Percentiles rank a stretch among this genome's conserved stretches.
phyloP scores from a whole-genome alignment of 2,113 vertebrate genomes.

The Nanger granti region DNA sequence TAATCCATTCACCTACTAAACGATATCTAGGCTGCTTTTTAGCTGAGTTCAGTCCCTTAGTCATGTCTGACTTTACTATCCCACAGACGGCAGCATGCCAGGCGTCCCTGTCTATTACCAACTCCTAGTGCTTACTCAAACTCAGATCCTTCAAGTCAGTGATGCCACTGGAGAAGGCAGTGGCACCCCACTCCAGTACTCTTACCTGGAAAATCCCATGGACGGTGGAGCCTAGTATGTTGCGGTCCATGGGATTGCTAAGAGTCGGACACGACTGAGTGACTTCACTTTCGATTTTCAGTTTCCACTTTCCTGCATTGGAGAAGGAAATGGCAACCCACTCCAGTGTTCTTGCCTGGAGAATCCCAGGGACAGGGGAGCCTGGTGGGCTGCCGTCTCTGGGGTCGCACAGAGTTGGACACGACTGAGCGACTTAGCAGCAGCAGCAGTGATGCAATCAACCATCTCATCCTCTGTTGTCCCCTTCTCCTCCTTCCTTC shows the following conservation, averaged over 20 bases:
- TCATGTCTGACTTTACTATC: background rate
- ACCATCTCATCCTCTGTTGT: background rate
- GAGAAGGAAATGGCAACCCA: too few relatives aligned
- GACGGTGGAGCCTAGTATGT: too few relatives aligned
- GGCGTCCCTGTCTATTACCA: background rate
- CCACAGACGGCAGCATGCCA: background rate
- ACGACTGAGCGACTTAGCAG: too few relatives aligned
- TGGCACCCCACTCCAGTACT: too few relatives aligned
- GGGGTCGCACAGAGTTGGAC: too few relatives aligned
- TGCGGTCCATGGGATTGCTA: fast-evolving
- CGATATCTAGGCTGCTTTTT: background rate
- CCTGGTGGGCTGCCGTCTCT: too few relatives aligned
- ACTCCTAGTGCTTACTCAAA: background rate
- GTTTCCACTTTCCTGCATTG: too few relatives aligned
- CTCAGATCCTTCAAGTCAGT: background rate
- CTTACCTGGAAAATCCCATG: too few relatives aligned
- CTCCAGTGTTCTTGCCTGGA: too few relatives aligned
- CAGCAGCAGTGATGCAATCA: background rate
- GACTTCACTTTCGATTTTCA: too few relatives aligned
- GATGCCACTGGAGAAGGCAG: background rate
- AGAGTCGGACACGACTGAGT: too few relatives aligned
- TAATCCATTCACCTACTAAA: background rate
- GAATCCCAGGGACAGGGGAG: too few relatives aligned
- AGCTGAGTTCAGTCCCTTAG: background rate
- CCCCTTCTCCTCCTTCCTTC: background rate